Conservation (phyloP, 2,113 vertebrate species). For the Paratilapia polleni region DNA sequence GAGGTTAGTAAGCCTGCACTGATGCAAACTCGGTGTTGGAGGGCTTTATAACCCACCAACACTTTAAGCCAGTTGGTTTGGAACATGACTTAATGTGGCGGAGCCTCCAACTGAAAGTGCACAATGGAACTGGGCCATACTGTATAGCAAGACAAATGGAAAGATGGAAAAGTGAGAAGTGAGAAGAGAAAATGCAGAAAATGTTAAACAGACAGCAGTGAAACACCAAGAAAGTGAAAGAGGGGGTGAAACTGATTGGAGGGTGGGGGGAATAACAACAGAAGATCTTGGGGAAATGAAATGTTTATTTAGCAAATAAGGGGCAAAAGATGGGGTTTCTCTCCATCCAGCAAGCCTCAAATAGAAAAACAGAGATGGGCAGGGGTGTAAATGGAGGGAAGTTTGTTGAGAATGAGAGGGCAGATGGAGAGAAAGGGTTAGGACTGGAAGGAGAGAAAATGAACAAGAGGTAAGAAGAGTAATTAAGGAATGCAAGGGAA, state of each 20-base stretch:
- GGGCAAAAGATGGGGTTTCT: background rate
- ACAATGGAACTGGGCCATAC: accelerated
- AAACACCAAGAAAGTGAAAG: background rate
- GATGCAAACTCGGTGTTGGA: too few relatives aligned
- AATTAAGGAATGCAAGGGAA: background rate
- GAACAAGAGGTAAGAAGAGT: background rate
- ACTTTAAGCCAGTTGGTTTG: background rate
- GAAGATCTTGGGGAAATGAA: background rate
- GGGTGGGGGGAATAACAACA: background rate
- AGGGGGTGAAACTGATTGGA: background rate
- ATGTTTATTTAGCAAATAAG: background rate
- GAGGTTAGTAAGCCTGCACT: too few relatives aligned
- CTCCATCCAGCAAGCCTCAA: background rate
- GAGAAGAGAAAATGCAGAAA: background rate
- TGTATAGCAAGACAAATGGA: background rate
- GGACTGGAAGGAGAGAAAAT: background rate
- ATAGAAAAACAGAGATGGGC: background rate
- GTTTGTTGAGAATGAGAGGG: background rate
- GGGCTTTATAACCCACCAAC: background rate
- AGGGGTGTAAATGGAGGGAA: background rate
- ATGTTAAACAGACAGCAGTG: background rate
- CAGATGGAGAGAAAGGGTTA: background rate
- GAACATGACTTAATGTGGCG: background rate
- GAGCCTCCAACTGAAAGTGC: background rate
- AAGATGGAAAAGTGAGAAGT: background rate